Evolutionary conservation across 2,113 vertebrate species (phyloP).

Genomic region (Chloebia gouldiae): DNA sequence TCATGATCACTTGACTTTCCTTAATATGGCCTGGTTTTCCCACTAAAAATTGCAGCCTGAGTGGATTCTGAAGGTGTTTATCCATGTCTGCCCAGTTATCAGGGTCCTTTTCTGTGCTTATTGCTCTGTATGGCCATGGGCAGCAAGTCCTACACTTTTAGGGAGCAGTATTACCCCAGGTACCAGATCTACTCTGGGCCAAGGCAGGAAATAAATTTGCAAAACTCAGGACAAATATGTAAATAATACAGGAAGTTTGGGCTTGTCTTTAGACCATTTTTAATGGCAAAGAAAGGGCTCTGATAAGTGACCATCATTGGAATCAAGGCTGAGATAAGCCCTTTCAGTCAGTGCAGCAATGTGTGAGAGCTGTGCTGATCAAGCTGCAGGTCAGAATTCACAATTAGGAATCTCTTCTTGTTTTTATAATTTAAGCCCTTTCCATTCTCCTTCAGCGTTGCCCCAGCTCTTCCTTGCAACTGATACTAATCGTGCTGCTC

Average conservation of each 20-base stretch:
- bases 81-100: neutral
- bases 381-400: neutral
- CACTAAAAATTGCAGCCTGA: neutral
- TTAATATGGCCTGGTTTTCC: neutral
- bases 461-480: neutral
- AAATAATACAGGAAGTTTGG: neutral
- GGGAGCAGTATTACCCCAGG: neutral
- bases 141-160: neutral
- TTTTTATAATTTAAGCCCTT: neutral
- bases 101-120: neutral
- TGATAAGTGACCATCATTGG: neutral
- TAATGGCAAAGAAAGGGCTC: neutral
- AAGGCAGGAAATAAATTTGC: neutral
- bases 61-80: neutral
- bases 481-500: slow-evolving; percentile 42
- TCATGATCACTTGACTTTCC: neutral
- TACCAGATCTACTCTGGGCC: neutral
- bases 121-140: neutral
- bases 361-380: neutral
- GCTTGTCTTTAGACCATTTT: neutral
- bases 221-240: neutral
- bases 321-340: neutral
- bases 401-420: neutral
- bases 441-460: neutral
- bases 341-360: neutral